Evolutionary conservation across 1,140 invertebrate genomes (phyloP).

Genomic region (Heliconius hewitsoni): DNA sequence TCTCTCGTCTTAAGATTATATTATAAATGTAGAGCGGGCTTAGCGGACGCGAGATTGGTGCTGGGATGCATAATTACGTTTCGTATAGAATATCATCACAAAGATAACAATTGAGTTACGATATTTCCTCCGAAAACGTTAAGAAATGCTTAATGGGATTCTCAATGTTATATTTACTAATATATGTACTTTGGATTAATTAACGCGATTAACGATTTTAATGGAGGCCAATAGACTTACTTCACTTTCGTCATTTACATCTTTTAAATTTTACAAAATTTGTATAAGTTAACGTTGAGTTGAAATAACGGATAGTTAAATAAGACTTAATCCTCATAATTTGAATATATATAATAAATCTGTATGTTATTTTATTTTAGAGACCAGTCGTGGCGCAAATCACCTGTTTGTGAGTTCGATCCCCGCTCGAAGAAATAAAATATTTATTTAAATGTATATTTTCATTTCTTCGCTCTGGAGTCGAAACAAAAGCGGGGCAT

Average conservation of each 20-base stretch:
- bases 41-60: slow-evolving; percentile 30
- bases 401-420: no score
- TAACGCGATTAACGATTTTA: slow-evolving; percentile 22
- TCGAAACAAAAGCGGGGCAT: no score
- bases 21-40: slow-evolving; percentile 35
- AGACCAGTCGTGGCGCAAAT: no score
- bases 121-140: slow-evolving; percentile 39
- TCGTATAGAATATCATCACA: slow-evolving; percentile 32
- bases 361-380: no score
- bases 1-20: slow-evolving; percentile 1
- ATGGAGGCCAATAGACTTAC: slow-evolving; percentile 17
- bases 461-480: no score
- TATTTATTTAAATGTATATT: no score
- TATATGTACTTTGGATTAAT: slow-evolving; percentile 24
- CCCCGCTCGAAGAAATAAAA: no score
- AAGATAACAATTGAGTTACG: slow-evolving; percentile 42
- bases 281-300: neutral
- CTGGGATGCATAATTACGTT: slow-evolving; percentile 37
- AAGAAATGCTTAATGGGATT: slow-evolving; percentile 43
- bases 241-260: neutral
- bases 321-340: no score
- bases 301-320: no score
- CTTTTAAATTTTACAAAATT: neutral
- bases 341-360: no score
- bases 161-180: slow-evolving; percentile 35